Base-by-base conservation (phyloP, 2,797 vertebrate species). In the Acanthornis magna region DNA sequence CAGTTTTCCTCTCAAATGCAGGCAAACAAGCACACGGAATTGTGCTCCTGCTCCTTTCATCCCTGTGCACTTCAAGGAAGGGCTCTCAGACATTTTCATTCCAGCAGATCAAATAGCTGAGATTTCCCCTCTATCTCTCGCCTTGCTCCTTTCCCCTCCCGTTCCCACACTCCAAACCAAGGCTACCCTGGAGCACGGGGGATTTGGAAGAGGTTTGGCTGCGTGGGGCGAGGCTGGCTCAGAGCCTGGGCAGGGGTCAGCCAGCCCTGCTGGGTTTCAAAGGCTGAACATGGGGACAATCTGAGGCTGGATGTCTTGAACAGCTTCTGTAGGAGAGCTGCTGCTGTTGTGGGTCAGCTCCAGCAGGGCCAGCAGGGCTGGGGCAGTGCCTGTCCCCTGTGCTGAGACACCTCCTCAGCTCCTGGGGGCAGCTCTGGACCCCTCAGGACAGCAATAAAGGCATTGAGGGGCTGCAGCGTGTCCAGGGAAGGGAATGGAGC, bases 221-320 rank as follows among this genome's bases (percentile, higher is more conserved):
- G 82, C 2, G 0, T 0, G 2, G 20, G 68, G 34, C 0, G 0
- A 19, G 65, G 30, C 21, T 53, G 50, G 29, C 18, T 25, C 7
- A 1, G 21, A 48, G 45, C 70, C 62, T n/a, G 4, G 4, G 57
- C 53, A 8, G 50, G 10, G 29, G 16, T 60, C 43, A 15, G 55
- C 5, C 13, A 25, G 36, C 48, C 13, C 38, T 42, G 63, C 38
- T 11, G 82, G 45, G 27, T 0, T 5, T 30, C 34, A 13, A 4
- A 17, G 68, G 50, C 40, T 40, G 29, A 2, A 11, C 32, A 0
- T 1, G 11, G 2, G 60, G 17, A 48, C 25, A 34, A 23, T n/a
- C 12, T 0, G 3, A 7, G 34, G 13, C 50, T 48, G 48, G n/a
- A 3, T 13, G 36, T 16, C 43, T 57, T 42, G 3, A 26, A 5